A percentile compares a stretch with the other conserved stretches of the same genome.
These are phyloP conservation scores for Cottoperca gobio DNA, from an alignment of 2,797 vertebrate genomes.

Conservation along the genomic window DNA sequence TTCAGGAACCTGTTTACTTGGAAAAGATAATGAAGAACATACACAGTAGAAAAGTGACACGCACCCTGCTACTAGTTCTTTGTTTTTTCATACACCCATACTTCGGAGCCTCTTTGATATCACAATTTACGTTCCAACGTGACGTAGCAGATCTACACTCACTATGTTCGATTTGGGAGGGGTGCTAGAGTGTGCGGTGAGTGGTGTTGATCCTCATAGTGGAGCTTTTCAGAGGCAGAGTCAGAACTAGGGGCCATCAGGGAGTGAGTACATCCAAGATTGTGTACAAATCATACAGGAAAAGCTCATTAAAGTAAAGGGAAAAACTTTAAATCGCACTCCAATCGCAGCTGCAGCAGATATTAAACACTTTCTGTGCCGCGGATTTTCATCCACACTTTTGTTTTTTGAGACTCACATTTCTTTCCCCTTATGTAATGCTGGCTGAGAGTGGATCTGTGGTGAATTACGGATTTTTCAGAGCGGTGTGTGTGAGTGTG, in stretches of 20 bases:
- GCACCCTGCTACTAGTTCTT: conserved; percentile 35
- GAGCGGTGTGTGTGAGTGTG: conserved; percentile 33
- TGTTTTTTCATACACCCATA: conserved; percentile 31
- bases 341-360: conserved; percentile 54
- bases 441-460: conserved; percentile 65
- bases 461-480: conserved; percentile 70
- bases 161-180: conserved; percentile 44
- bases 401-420: conserved; percentile 72
- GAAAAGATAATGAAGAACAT: conserved; percentile 66
- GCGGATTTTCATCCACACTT: conserved; percentile 53
- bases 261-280: conserved; percentile 51
- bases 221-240: conserved; percentile 61
- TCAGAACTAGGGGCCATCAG: conserved; percentile 51
- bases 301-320: conserved; percentile 63
- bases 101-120: conserved; percentile 33
- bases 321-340: conserved; percentile 5
- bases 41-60: conserved; percentile 32
- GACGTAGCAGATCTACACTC: conserved; percentile 33
- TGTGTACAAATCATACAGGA: conserved; percentile 66
- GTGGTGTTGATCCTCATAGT: conserved; percentile 59
- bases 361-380: conserved; percentile 57
- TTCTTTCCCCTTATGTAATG: conserved; percentile 77
- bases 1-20: conserved; percentile 68
- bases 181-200: conserved; percentile 46
- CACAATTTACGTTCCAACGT: too few species aligned